Conservation (phyloP, 1,140 invertebrate genomes). For the Mercenaria mercenaria region DNA sequence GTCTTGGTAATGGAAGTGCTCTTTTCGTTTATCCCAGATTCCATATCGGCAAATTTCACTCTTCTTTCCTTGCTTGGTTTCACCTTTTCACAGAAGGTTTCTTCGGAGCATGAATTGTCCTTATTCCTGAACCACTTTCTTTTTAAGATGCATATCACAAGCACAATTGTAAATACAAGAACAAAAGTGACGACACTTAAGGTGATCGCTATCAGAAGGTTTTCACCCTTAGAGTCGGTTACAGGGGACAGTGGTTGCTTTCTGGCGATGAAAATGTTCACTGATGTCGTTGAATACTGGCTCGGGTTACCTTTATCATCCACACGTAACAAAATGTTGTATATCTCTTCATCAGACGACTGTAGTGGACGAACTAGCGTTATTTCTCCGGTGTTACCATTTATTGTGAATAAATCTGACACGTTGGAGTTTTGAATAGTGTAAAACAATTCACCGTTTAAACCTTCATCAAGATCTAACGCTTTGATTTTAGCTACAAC, state of each 20-base stretch:
- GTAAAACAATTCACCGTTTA: slow-evolving; percentile 76
- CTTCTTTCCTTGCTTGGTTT: slow-evolving; percentile 6
- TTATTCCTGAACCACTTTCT: slow-evolving; percentile 4
- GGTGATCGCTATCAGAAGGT: slow-evolving; percentile 55
- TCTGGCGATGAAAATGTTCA: slow-evolving; percentile 50
- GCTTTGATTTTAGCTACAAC: slow-evolving; percentile 76
- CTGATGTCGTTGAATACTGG: slow-evolving; percentile 32
- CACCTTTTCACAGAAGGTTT: slow-evolving; percentile 41
- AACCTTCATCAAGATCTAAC: slow-evolving; percentile 77
- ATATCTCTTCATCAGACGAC: slow-evolving; percentile 25
- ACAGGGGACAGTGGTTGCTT: not conserved
- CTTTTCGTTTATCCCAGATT: not conserved
- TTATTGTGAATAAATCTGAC: slow-evolving; percentile 73
- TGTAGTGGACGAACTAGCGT: slow-evolving; percentile 52
- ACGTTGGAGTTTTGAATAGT: slow-evolving; percentile 72
- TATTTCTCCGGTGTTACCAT: slow-evolving; percentile 71
- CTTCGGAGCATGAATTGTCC: slow-evolving; percentile 23
- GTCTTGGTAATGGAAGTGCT: not conserved
- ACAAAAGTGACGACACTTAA: slow-evolving; percentile 53
- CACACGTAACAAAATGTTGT: slow-evolving; percentile 46
- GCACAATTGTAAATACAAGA: slow-evolving; percentile 48
- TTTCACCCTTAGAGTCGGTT: slow-evolving; percentile 38
- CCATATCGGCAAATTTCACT: slow-evolving; percentile 53
- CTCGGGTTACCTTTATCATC: slow-evolving; percentile 60
- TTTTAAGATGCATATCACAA: slow-evolving; percentile 53